Base-by-base conservation (phyloP, 2,113 vertebrate genomes). In the Xiphorhynchus elegans region DNA sequence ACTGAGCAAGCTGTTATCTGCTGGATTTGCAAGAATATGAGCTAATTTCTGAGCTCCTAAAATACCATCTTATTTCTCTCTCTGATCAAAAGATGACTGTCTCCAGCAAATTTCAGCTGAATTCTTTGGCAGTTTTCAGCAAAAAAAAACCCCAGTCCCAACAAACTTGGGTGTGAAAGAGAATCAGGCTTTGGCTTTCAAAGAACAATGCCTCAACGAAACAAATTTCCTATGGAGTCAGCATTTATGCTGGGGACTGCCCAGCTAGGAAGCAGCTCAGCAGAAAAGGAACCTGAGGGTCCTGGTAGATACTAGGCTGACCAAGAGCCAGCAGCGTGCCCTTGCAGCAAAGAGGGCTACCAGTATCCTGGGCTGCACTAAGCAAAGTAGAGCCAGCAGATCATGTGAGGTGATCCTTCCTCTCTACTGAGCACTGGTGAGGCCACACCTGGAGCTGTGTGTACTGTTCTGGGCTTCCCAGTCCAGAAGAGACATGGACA, bases 11-110 rank as follows among this genome's bases (percentile, higher is more conserved):
- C 68, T 83, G 93, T 90, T 95, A 88, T 94, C 81, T 92, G 73
- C 91, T 91, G 86, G 81, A 91, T 96, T 93, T 91, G 58, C 86
- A 91, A 87, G 75, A 93, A 91, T 55, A 90, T 59, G 75, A 95
- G 44, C 75, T 94, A 88, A 93, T 86, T 96, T 90, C 89, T 87
- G 92, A 88, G 67, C 66, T 96, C 49, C 62, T 81, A 93, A 87
- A 94, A 95, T 80, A 84, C n/a, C 80, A 70, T 81, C 84, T 83
- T 80, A 93, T 89, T 96, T 85, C 72, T 88, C 21, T 80, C 28
- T 55, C 52, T 0, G 6, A 46, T 84, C 66, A 94, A 91, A 62
- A 95, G 67, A 91, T 74, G 96, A 96, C 55, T 77, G 60, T 85
- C 82, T 93, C 47, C 67, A 80, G 84, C 17, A 83, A 86, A 86